Base-by-base conservation (phyloP, 2,797 vertebrate genomes). In the Sphaeramia orbicularis region DNA sequence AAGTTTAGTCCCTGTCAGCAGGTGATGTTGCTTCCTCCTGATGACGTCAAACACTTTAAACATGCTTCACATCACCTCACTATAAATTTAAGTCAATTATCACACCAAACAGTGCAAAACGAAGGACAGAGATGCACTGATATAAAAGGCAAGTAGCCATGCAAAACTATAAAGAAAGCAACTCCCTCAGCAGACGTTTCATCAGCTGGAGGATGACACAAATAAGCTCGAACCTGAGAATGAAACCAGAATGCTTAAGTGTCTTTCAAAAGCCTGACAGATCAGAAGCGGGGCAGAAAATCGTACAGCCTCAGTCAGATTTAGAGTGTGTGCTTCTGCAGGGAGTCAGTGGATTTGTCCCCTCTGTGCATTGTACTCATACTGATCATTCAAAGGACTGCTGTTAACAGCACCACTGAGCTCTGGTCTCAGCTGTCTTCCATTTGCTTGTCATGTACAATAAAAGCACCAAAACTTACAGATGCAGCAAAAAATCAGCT, bases 61-160 rank as follows among this genome's bases (percentile, higher is more conserved):
- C 79, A 81, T 62, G 79, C 83, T 68, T 78, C 18, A 49, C 47
- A 76, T 78, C 75, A 78, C 53, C 70, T 77, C 43, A 74, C 85
- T 83, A 58, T 80, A 82, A 92, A 87, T 10, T 93, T 62, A 84
- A 91, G 91, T 83, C 74, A 73, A 41, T 54, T 19, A 70, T 61
- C 56, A 64, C 41, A 74, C 50, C 27, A 45, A 78, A 77, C 63
- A 45, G 54, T 89, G 91, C 88, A 91, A 86, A 92, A 86, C 78
- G 86, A 91, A 76, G 30, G 61, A 61, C 14, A 59, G 65, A 70
- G 32, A 8, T 36, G 27, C 32, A 40, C 21, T 44, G 59, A 64
- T 80, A 47, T 92, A 93, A 93, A 94, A 93, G 93, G 89, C 93
- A 95, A 94, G 94, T 88, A 85, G 85, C 93, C 94, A 95, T 95